phyloP scores from a whole-genome alignment of 2,888 invertebrate species.

The Fragum whitleyi region DNA sequence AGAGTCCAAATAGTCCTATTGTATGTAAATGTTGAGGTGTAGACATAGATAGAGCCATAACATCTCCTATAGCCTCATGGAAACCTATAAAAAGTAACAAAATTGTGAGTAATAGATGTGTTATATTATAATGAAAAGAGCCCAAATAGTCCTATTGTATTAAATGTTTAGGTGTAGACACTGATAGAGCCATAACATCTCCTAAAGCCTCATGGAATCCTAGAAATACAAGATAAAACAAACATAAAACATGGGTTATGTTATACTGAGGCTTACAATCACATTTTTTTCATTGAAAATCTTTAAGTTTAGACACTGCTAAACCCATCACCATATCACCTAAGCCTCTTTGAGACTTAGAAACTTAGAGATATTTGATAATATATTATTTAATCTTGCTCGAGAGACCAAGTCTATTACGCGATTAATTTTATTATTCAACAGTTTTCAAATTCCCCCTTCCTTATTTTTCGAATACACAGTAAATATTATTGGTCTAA shows the following conservation, averaged over 20 bases:
- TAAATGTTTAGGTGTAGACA: slow-evolving; percentile 80
- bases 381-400: no score
- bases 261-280: slow-evolving; percentile 13
- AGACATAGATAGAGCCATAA: slow-evolving; percentile 81
- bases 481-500: no score
- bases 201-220: slow-evolving; percentile 85
- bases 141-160: slow-evolving; percentile 45
- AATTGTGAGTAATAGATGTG: no score
- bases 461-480: no score
- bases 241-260: no score
- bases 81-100: slow-evolving; percentile 79
- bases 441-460: no score
- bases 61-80: slow-evolving; percentile 85
- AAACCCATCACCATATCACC: slow-evolving; percentile 83
- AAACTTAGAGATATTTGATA: no score
- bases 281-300: slow-evolving; percentile 72
- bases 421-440: no score
- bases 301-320: slow-evolving; percentile 80
- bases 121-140: slow-evolving; percentile 4
- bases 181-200: slow-evolving; percentile 82
- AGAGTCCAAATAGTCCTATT: slow-evolving; percentile 23
- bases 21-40: slow-evolving; percentile 79
- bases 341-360: slow-evolving; percentile 84
- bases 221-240: slow-evolving; percentile 58
- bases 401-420: no score